Percentiles rank a stretch among this genome's conserved stretches.
Evolutionary conservation across 2,797 vertebrate species (phyloP).

Genomic region (Melopsittacus undulatus): DNA sequence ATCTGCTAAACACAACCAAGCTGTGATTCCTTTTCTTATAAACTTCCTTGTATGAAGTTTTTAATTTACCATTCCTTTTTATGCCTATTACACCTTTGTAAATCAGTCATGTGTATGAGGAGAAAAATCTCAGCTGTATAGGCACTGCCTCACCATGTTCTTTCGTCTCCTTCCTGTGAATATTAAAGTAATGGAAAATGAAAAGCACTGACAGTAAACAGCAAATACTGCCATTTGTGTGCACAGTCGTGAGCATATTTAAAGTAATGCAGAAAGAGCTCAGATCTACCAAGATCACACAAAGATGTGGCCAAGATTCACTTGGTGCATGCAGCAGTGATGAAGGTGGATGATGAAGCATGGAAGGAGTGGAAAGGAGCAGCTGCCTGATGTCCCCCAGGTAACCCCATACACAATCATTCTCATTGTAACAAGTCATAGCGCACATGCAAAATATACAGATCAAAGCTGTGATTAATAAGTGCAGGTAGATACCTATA

Average conservation of each 20-base stretch:
- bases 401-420: accelerated
- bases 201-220: not conserved
- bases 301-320: accelerated
- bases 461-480: not conserved
- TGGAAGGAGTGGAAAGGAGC: accelerated
- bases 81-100: too few species aligned
- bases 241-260: not conserved
- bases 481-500: not conserved
- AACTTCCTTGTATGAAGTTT: not conserved
- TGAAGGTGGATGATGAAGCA: not conserved
- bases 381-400: not conserved
- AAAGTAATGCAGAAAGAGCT: not conserved
- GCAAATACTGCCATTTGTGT: not conserved
- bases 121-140: not conserved
- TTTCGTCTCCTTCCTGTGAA: not conserved
- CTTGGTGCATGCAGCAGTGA: not conserved
- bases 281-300: not conserved
- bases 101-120: accelerated
- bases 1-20: not conserved
- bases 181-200: not conserved
- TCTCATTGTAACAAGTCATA: not conserved
- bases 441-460: not conserved
- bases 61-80: not conserved
- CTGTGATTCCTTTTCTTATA: not conserved
- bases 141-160: accelerated